Base-by-base conservation (phyloP, 2,113 vertebrate species). In the Hystrix brachyura region DNA sequence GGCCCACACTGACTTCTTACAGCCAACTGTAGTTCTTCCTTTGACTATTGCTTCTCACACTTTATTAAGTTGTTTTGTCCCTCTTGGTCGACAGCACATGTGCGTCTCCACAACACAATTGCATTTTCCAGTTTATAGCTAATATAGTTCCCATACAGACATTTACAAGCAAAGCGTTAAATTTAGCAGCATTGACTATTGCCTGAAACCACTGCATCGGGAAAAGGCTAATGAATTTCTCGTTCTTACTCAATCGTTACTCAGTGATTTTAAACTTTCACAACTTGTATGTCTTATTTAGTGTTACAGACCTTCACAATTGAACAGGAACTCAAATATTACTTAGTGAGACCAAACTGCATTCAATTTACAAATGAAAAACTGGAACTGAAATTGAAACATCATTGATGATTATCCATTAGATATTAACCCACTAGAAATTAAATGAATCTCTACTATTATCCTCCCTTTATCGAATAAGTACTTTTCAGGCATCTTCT, bases 311-410 rank as follows among this genome's bases (percentile, higher is more conserved):
- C 1, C 3, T 79, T 59, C 65, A 43, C 4, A 48, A 7, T 80
- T 23, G 17, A n/a, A 95, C 89, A 65, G 72, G 32, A 87, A 55
- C 6, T 59, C 25, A 59, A 18, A 72, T 34, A 78, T 86, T 25
- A n/a, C 59, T 80, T 64, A 78, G 23, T 13, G 9, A 65, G 71
- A 62, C 7, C 72, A 65, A 85, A 59, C 72, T 25, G 1, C 53
- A 80, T n/a, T 72, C 25, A 71, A 11, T 79, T 95, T 80, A 79
- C 21, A 94, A 84, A 80, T 74, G 51, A 71, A 74, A 38, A 90
- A 65, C 80, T 48, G 9, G 23, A 67, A 86, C 55, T 21, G 12
- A 43, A 80, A 82, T 80, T 21, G 27, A 62, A 94, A 57, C 2
- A 51, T n/a, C 10, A 14, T 18, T 78, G 46, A 32, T 78, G 46